A percentile compares a stretch with the other conserved stretches of the same genome.
Evolutionary conservation across 2,113 vertebrate genomes (phyloP).

Genomic region (Chionis minor): DNA sequence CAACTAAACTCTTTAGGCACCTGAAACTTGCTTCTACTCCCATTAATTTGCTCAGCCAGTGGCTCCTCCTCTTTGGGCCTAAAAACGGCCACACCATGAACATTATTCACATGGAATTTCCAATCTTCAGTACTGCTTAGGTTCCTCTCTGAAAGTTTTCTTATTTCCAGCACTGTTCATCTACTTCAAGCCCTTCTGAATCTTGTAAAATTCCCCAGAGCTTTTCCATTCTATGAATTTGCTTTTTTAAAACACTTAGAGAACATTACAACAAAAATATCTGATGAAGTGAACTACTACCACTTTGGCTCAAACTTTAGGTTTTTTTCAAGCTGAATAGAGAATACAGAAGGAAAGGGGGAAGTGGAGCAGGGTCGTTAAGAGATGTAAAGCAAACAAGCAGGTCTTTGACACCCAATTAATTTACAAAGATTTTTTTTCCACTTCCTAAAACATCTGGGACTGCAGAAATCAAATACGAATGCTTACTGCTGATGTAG

Average conservation of each 20-base stretch:
- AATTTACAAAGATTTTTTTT: not conserved
- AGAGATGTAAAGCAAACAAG: not conserved
- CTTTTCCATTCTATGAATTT: not conserved
- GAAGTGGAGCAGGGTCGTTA: not conserved
- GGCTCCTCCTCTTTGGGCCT: not conserved
- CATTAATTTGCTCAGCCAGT: not conserved
- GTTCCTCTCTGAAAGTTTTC: not conserved
- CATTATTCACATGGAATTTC: not conserved
- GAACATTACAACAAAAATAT: not conserved
- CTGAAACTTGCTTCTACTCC: not conserved
- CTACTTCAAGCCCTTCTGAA: slow-evolving; percentile 1
- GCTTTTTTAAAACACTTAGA: not conserved
- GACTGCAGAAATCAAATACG: not conserved
- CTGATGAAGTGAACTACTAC: not conserved
- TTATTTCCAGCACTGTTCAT: not conserved
- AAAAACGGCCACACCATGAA: not conserved
- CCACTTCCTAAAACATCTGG: not conserved
- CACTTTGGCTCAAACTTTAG: not conserved
- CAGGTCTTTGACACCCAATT: not conserved
- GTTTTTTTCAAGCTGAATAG: not conserved
- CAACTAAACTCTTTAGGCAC: not conserved
- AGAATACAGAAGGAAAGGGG: not conserved
- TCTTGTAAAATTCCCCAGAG: not conserved
- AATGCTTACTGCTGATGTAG: not conserved
- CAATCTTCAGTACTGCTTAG: not conserved